These are phyloP conservation scores for Campoletis raptor DNA, from an alignment of 2,888 invertebrate species.

Conservation along the genomic window DNA sequence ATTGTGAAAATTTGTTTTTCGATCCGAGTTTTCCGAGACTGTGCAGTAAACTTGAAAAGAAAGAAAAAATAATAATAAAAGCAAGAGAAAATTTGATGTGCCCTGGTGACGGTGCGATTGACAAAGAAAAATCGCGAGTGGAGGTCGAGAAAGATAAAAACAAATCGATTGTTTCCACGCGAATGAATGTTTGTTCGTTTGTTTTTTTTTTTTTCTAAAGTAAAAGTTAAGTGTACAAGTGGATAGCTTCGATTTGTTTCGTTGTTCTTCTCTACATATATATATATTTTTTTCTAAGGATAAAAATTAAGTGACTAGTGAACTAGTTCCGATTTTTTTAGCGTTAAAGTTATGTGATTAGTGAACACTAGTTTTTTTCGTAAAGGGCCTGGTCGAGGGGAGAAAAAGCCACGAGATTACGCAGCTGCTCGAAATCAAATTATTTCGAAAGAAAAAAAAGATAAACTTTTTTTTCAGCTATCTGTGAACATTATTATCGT, in stretches of 20 bases:
- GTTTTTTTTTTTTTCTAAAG: not conserved
- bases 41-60: constrained; percentile 29
- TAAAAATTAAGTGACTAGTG: constrained; percentile 64
- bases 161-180: constrained; percentile 19
- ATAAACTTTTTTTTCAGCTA: constrained; percentile 11
- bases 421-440: not conserved
- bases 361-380: constrained; percentile 56
- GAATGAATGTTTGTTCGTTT: constrained; percentile 38
- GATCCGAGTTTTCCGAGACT: constrained; percentile 24
- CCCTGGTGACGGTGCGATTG: constrained; percentile 8
- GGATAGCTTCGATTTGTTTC: constrained; percentile 21
- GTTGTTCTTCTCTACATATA: constrained; percentile 20
- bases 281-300: constrained; percentile 27
- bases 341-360: constrained; percentile 36
- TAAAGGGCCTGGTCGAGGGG: constrained; percentile 19
- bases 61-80: not conserved
- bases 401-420: constrained; percentile 24
- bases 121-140: constrained; percentile 29
- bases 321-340: constrained; percentile 50
- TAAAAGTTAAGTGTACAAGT: constrained; percentile 33
- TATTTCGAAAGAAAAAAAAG: constrained; percentile 19
- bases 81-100: constrained; percentile 11
- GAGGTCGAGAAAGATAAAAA: constrained; percentile 11
- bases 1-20: constrained; percentile 59
- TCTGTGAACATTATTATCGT: constrained; percentile 17